Evolutionary conservation across 2,888 invertebrate genomes (phyloP).

Genomic region (Leistus spinibarbis): DNA sequence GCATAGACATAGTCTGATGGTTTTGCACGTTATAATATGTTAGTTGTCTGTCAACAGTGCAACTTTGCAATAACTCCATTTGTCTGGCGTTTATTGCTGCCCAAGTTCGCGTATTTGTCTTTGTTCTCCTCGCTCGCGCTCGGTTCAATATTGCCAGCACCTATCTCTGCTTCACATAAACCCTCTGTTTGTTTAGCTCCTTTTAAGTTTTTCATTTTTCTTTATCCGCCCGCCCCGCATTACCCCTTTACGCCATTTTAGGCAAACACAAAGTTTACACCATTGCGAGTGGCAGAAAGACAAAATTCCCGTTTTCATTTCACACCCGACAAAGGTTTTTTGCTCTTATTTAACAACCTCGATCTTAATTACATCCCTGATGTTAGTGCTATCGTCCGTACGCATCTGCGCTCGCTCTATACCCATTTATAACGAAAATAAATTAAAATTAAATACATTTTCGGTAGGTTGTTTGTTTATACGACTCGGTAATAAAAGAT

Average conservation of each 20-base stretch:
- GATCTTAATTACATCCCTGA: background rate
- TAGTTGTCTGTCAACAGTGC: background rate
- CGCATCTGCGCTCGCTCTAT: background rate
- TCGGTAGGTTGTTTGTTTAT: background rate
- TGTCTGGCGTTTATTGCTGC: background rate
- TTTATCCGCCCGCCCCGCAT: background rate
- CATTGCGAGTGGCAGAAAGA: background rate
- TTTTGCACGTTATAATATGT: background rate
- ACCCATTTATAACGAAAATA: background rate
- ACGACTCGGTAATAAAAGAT: background rate
- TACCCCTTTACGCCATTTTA: background rate
- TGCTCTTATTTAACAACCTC: background rate
- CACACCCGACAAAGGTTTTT: background rate
- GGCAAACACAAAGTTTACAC: background rate
- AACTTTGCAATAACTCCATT: constrained; percentile 11
- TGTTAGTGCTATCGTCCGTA: background rate
- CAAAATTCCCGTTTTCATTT: background rate
- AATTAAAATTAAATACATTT: background rate
- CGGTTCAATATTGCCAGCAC: background rate
- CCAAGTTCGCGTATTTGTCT: background rate
- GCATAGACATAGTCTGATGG: background rate
- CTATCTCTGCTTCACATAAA: background rate
- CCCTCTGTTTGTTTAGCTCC: background rate
- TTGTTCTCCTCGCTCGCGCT: background rate
- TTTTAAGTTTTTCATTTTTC: background rate